These are phyloP conservation scores for Myiothlypis coronata DNA, from an alignment of 2,797 vertebrate genomes.

Conservation along the genomic window DNA sequence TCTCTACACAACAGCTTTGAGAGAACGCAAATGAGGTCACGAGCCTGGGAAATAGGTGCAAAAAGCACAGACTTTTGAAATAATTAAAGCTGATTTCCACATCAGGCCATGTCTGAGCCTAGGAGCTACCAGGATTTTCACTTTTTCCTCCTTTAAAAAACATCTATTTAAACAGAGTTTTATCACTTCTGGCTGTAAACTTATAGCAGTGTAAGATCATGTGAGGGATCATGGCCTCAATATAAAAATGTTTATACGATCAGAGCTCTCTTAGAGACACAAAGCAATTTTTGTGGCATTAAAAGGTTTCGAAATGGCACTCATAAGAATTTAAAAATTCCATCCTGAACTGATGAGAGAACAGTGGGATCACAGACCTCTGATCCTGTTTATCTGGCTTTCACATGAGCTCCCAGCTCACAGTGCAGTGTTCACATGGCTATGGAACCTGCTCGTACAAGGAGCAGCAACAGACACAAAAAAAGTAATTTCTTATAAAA, in stretches of 20 bases:
- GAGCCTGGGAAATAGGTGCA: neutral
- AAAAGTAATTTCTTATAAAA: neutral
- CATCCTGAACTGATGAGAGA: neutral
- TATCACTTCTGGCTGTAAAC: neutral
- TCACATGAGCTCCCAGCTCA: neutral
- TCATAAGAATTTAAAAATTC: neutral
- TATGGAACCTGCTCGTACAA: neutral
- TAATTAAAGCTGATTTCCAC: neutral
- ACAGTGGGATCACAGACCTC: neutral
- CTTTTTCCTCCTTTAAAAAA: neutral
- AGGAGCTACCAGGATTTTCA: neutral
- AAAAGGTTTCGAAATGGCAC: neutral
- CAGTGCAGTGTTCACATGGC: neutral
- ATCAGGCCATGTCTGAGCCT: neutral
- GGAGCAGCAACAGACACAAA: neutral
- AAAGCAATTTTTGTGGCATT: neutral
- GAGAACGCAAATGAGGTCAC: neutral
- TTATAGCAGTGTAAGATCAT: neutral
- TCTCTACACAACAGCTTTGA: neutral
- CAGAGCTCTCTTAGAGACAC: neutral
- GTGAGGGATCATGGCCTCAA: neutral
- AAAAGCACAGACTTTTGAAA: neutral
- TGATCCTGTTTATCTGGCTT: neutral
- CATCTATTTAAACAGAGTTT: neutral
- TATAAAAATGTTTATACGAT: neutral